phyloP scores from a whole-genome alignment of 2,797 vertebrate genomes.

The Acanthurus leucopareius region DNA sequence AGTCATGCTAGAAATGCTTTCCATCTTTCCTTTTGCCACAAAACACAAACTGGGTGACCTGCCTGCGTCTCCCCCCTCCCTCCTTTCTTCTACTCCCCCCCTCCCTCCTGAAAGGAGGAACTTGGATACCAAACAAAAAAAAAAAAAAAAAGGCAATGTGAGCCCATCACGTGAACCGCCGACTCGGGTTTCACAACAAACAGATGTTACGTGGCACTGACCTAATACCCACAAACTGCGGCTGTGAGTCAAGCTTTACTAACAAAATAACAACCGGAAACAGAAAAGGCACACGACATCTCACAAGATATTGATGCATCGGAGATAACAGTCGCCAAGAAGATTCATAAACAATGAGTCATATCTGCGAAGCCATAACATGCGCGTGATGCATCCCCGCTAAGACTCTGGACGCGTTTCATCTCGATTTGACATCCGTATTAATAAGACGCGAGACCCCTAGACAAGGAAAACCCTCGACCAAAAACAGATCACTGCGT shows the following conservation, averaged over 20 bases:
- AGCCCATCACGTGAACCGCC: constrained; percentile 86
- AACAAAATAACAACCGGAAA: constrained; percentile 43
- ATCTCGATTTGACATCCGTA: constrained; percentile 15
- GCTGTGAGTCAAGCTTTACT: constrained; percentile 46
- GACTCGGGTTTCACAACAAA: constrained; percentile 98
- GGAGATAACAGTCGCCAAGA: not conserved
- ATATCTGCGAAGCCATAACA: constrained; percentile 17
- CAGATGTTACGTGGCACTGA: constrained; percentile 87
- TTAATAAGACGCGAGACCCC: constrained; percentile 25
- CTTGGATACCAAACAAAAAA: constrained; percentile 86
- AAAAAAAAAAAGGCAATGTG: constrained; percentile 74
- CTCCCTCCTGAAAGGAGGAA: constrained; percentile 76
- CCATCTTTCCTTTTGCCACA: constrained; percentile 65
- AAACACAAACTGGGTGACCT: constrained; percentile 68
- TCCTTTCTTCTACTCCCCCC: constrained; percentile 16
- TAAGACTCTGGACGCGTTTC: not conserved
- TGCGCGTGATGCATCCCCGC: not conserved
- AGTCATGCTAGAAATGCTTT: constrained; percentile 73
- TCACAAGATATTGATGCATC: constrained; percentile 22
- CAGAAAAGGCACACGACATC: constrained; percentile 12
- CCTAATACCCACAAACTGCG: constrained; percentile 59
- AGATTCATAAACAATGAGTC: constrained; percentile 44
- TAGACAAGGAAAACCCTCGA: constrained; percentile 82
- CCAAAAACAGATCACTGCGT: constrained; percentile 88
- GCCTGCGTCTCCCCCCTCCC: constrained; percentile 45